Conservation (phyloP, 2,113 vertebrate genomes). For the Ctenodactylus gundi region DNA sequence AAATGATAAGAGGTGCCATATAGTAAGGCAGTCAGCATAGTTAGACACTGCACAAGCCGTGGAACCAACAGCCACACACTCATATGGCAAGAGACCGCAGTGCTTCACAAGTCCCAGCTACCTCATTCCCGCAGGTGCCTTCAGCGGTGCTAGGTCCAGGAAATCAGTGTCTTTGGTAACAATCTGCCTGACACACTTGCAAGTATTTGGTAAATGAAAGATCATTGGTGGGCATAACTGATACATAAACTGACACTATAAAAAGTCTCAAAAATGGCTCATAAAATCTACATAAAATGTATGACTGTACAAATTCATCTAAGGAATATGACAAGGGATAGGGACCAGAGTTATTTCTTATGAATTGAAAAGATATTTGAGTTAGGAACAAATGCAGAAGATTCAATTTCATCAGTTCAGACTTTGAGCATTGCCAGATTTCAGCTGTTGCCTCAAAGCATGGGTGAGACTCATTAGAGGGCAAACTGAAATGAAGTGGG, state of each 20-base stretch:
- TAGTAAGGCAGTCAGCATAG: slow-evolving; percentile 76
- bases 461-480: background rate
- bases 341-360: background rate
- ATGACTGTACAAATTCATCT: background rate
- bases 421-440: background rate
- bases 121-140: slow-evolving; percentile 59
- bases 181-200: background rate
- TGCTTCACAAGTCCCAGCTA: slow-evolving; percentile 50
- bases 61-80: slow-evolving; percentile 81
- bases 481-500: background rate
- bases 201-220: background rate
- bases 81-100: slow-evolving; percentile 64
- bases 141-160: background rate
- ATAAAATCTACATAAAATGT: background rate
- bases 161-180: background rate
- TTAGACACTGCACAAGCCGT: slow-evolving; percentile 80
- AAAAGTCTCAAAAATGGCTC: background rate
- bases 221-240: slow-evolving; percentile 1
- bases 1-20: slow-evolving; percentile 69
- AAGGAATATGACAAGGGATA: background rate
- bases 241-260: slow-evolving; percentile 50
- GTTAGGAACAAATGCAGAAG: background rate
- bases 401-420: background rate
- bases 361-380: background rate
- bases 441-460: background rate